A percentile compares a stretch with the other conserved stretches of the same genome.
phyloP scores from a whole-genome alignment of 1,140 invertebrate genomes.

The Zaprionus camerounensis region DNA sequence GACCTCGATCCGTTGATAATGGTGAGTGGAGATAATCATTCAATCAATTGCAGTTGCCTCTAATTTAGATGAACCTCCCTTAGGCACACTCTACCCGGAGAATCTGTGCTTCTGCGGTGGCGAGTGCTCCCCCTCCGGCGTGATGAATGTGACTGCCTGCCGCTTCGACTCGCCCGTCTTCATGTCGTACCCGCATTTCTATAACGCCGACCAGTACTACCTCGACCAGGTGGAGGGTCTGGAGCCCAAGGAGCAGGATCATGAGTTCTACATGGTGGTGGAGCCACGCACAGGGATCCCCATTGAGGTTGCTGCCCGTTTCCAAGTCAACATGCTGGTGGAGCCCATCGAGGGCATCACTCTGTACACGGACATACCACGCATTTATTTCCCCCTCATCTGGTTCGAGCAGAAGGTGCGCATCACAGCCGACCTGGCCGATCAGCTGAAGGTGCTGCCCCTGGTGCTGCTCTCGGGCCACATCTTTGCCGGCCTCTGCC shows the following conservation, averaged over 20 bases:
- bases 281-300: constrained; percentile 91
- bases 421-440: constrained; percentile 86
- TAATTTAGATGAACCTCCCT: background rate
- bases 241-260: constrained; percentile 88
- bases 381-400: constrained; percentile 90
- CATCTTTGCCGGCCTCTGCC: constrained; percentile 68
- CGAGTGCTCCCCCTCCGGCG: constrained; percentile 88
- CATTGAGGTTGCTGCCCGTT: constrained; percentile 89
- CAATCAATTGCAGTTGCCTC: too few species aligned
- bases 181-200: constrained; percentile 94
- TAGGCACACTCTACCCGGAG: constrained; percentile 86
- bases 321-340: constrained; percentile 91
- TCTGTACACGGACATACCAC: constrained; percentile 88
- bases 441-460: constrained; percentile 73
- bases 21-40: constrained; percentile 84
- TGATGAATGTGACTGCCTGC: constrained; percentile 89
- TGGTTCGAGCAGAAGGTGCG: constrained; percentile 90
- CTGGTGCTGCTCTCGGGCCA: constrained; percentile 65
- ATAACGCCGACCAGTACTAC: constrained; percentile 90
- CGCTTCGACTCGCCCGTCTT: constrained; percentile 92
- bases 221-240: constrained; percentile 88
- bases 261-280: constrained; percentile 89
- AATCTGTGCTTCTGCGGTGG: constrained; percentile 91
- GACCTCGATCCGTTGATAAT: constrained; percentile 87
- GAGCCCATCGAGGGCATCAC: constrained; percentile 87